A percentile compares a stretch with the other conserved stretches of the same genome.
Evolutionary conservation across 2,797 vertebrate genomes (phyloP).

Genomic region (Pangasius djambal): DNA sequence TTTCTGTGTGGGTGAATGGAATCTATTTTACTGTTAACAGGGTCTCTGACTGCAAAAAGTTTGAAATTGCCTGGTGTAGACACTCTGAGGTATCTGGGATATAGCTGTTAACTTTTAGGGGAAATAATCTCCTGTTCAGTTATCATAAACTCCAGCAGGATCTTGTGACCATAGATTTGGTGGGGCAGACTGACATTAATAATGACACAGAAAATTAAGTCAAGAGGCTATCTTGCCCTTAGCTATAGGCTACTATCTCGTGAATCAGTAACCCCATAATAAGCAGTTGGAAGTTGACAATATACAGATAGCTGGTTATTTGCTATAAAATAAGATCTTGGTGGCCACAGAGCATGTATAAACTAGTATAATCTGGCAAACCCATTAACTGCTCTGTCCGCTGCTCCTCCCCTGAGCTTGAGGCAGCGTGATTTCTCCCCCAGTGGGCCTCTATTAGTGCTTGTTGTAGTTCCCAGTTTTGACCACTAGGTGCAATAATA

Average conservation of each 20-base stretch:
- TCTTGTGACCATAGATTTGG: neutral
- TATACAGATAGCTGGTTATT: neutral
- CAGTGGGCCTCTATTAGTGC: neutral
- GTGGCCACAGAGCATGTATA: neutral
- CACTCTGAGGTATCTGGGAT: no score
- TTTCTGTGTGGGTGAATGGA: neutral
- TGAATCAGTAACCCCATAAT: neutral
- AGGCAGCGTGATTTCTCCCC: neutral
- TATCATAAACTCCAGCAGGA: neutral
- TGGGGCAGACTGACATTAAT: neutral
- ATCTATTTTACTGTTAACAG: neutral
- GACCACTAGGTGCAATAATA: neutral
- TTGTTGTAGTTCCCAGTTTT: neutral
- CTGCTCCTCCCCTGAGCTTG: no score
- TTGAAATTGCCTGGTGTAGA: no score
- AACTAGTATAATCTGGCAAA: neutral
- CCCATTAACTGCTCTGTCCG: neutral
- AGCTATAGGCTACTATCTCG: neutral
- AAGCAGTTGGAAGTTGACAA: neutral
- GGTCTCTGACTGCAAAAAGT: no score
- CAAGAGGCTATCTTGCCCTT: neutral
- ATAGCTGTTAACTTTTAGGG: no score
- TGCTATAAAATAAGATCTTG: neutral
- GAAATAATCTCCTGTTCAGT: no score
- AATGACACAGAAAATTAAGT: neutral